A percentile compares a stretch with the other conserved stretches of the same genome.
phyloP scores from a whole-genome alignment of 2,113 vertebrate genomes.

The Datnioides undecimradiatus region DNA sequence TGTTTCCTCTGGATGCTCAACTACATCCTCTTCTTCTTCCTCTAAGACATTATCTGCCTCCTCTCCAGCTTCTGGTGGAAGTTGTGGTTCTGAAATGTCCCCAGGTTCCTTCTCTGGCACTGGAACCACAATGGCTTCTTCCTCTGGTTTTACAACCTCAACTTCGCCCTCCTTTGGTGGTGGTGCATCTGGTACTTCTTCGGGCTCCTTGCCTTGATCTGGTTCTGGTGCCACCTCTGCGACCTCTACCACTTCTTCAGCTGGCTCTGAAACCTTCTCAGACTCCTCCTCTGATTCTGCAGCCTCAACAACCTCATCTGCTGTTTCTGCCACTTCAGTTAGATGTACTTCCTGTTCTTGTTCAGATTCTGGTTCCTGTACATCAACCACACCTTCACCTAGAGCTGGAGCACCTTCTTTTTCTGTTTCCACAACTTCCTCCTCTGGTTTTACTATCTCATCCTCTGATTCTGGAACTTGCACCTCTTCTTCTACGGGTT shows the following conservation, averaged over 20 bases:
- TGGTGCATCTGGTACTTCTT: background rate
- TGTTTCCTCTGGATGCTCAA: constrained; percentile 12
- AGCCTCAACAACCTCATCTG: background rate
- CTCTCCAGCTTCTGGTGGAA: constrained; percentile 11
- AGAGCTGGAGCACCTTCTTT: background rate
- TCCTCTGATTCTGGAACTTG: constrained; percentile 1
- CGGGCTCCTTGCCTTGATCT: background rate
- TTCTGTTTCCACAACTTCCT: background rate
- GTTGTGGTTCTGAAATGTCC: constrained; percentile 6
- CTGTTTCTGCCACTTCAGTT: constrained; percentile 1
- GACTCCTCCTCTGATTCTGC: constrained; percentile 17
- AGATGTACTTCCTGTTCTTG: background rate
- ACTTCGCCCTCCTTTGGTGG: background rate
- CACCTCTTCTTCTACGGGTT: constrained; percentile 3
- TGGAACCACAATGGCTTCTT: background rate
- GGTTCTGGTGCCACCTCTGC: background rate
- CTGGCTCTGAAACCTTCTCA: constrained; percentile 9
- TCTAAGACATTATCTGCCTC: background rate
- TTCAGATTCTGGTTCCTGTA: background rate
- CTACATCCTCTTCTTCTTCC: background rate
- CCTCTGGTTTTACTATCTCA: background rate
- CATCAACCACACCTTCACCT: background rate
- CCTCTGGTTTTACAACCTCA: constrained; percentile 1
- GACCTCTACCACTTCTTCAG: background rate
- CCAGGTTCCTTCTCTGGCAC: background rate